phyloP scores from a whole-genome alignment of 2,888 invertebrate species.

The Pyralis farinalis region DNA sequence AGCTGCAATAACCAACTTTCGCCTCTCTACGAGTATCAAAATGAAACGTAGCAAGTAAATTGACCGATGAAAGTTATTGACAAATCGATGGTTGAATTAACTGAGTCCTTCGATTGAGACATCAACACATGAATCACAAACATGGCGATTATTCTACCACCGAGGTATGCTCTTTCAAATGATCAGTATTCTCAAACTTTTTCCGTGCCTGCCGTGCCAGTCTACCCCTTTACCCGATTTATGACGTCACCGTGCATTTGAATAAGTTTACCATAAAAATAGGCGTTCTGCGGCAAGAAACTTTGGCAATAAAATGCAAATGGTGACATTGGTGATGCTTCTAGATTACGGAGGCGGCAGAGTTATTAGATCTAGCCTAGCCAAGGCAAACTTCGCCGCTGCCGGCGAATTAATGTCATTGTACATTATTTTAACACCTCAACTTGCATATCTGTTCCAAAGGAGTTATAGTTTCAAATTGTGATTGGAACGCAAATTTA shows the following conservation, averaged over 20 bases:
- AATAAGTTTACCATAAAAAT: slow-evolving; percentile 79
- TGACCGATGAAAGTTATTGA: slow-evolving; percentile 15
- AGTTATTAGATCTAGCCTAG: slow-evolving; percentile 26
- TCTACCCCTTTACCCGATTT: slow-evolving; percentile 71
- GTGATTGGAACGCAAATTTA: background rate
- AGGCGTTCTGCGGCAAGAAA: slow-evolving; percentile 69
- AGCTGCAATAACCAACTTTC: too few species aligned
- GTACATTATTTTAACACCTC: background rate
- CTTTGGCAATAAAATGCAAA: slow-evolving; percentile 79
- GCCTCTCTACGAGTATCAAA: background rate
- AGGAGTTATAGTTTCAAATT: background rate
- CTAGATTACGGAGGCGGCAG: slow-evolving; percentile 33
- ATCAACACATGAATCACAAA: slow-evolving; percentile 24
- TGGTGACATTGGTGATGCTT: slow-evolving; percentile 60
- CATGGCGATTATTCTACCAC: slow-evolving; percentile 25
- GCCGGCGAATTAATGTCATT: background rate
- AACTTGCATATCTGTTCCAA: background rate
- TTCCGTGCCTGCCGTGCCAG: slow-evolving; percentile 55
- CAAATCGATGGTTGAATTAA: slow-evolving; percentile 10
- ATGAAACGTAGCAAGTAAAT: background rate
- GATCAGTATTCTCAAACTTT: slow-evolving; percentile 38
- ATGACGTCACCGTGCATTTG: slow-evolving; percentile 72
- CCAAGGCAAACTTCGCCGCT: slow-evolving; percentile 4
- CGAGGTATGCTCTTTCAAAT: slow-evolving; percentile 10
- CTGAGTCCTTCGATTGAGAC: slow-evolving; percentile 16